Percentiles rank a stretch among this genome's conserved stretches.
Conservation (phyloP, 2,113 vertebrate species). For the Daubentonia madagascariensis region DNA sequence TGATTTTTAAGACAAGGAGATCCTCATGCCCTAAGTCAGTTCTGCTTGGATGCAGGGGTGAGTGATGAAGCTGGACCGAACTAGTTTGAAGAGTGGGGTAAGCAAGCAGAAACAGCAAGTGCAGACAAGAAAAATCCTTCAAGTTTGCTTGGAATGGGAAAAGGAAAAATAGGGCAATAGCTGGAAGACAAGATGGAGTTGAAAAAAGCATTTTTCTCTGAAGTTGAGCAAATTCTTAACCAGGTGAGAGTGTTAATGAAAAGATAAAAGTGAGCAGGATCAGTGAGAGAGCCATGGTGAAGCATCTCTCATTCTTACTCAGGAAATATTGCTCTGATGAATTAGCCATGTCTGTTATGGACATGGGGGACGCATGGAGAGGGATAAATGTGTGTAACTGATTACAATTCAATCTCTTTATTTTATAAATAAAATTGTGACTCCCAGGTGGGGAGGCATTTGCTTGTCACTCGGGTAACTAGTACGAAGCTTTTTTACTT, state of each 20-base stretch:
- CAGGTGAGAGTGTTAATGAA: not conserved
- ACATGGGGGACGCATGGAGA: fast-evolving
- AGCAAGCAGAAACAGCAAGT: not conserved
- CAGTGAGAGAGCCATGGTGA: not conserved
- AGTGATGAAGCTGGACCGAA: not conserved
- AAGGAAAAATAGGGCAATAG: not conserved
- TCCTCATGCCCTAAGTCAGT: not conserved
- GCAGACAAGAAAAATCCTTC: not conserved
- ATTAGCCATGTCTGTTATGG: not conserved
- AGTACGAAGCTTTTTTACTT: not conserved
- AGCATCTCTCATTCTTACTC: not conserved
- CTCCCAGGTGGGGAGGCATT: not conserved
- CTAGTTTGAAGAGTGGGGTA: not conserved
- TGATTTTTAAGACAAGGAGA: not conserved
- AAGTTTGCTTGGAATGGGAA: not conserved
- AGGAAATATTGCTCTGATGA: not conserved
- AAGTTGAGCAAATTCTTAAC: not conserved
- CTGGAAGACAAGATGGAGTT: not conserved
- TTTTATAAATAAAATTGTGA: not conserved
- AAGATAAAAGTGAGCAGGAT: not conserved
- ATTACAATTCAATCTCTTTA: not conserved
- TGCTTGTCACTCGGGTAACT: not conserved
- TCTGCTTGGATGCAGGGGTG: not conserved
- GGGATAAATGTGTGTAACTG: fast-evolving
- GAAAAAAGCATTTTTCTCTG: not conserved